Percentiles rank a stretch among this genome's conserved stretches.
Evolutionary conservation across 2,113 vertebrate genomes (phyloP).

Genomic region (Eptatretus burgeri): DNA sequence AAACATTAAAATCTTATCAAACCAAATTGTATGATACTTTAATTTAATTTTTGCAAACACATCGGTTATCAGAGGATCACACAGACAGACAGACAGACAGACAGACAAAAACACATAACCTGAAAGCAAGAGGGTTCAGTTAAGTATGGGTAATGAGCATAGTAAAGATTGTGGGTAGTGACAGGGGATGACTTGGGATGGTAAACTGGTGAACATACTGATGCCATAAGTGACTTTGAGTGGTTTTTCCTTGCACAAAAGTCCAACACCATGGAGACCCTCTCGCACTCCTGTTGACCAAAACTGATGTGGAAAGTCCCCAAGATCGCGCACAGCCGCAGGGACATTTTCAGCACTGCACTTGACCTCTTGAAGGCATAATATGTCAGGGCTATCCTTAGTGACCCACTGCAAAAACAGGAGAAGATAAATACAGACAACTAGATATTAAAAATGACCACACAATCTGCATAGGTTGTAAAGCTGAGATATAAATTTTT

Average conservation of each 20-base stretch:
- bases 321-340: conserved; percentile 30
- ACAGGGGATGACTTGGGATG: too few species aligned
- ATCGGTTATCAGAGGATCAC: too few species aligned
- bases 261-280: conserved; percentile 52
- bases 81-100: too few species aligned
- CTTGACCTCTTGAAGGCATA: conserved; percentile 64
- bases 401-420: conserved; percentile 32
- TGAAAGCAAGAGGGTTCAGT: too few species aligned
- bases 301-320: conserved; percentile 41
- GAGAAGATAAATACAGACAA: neutral
- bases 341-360: conserved; percentile 41
- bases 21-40: too few species aligned
- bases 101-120: too few species aligned
- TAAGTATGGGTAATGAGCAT: too few species aligned
- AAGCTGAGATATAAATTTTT: neutral
- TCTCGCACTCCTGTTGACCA: conserved; percentile 44
- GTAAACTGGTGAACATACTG: conserved; percentile 18
- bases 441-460: neutral
- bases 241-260: conserved; percentile 42
- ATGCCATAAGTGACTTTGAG: conserved; percentile 46
- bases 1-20: too few species aligned
- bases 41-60: too few species aligned
- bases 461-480: neutral
- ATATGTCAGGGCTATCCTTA: conserved; percentile 38
- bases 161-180: too few species aligned